phyloP scores from a whole-genome alignment of 2,888 invertebrate species.

The Pterostichus madidus region DNA sequence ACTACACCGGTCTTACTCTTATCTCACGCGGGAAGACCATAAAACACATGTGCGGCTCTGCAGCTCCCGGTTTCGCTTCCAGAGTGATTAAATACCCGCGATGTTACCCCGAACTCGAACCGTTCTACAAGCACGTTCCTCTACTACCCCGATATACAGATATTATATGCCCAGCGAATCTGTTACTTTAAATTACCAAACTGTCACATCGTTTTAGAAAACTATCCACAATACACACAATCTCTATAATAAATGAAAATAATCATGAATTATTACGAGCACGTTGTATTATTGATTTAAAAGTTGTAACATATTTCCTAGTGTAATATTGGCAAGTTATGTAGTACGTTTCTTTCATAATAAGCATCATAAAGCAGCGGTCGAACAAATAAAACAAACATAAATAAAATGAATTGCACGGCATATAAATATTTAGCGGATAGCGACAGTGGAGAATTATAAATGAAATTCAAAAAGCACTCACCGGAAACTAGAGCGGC shows the following conservation, averaged over 20 bases:
- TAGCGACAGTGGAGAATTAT: slow-evolving; percentile 33
- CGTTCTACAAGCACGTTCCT: background rate
- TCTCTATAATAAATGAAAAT: no score
- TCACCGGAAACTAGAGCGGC: slow-evolving; percentile 54
- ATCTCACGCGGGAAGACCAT: slow-evolving; percentile 65
- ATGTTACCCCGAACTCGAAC: background rate
- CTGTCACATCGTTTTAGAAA: background rate
- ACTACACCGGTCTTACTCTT: slow-evolving; percentile 66
- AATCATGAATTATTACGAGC: background rate
- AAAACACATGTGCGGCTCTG: slow-evolving; percentile 63
- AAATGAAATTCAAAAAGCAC: slow-evolving; percentile 51
- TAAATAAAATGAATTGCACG: slow-evolving; percentile 21
- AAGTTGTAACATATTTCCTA: no score
- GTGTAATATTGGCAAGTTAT: no score
- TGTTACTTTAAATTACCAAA: slow-evolving; percentile 7
- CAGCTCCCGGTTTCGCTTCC: slow-evolving; percentile 9
- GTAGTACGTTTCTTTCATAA: background rate
- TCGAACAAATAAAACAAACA: slow-evolving; percentile 1
- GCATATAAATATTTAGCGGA: slow-evolving; percentile 32
- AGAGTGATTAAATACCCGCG: slow-evolving; percentile 60
- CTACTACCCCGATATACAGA: background rate
- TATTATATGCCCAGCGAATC: background rate
- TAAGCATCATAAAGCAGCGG: no score
- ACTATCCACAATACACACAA: background rate
- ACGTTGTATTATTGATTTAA: background rate